These are phyloP conservation scores for Python bivittatus DNA, from an alignment of 2,113 vertebrate genomes.

Conservation along the genomic window DNA sequence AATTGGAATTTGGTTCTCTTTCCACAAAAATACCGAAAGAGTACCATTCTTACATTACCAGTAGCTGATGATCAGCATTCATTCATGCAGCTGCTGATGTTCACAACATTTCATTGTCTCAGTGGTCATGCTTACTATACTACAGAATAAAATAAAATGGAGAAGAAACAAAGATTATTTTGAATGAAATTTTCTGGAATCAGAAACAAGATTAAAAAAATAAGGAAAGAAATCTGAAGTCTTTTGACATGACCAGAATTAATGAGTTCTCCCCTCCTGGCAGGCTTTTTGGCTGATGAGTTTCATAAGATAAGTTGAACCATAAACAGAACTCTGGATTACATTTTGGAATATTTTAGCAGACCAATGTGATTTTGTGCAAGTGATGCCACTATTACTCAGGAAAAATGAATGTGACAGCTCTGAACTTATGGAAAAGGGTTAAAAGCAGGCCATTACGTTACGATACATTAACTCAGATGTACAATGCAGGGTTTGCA, in stretches of 20 bases:
- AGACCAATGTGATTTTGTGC: background rate
- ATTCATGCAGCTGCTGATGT: conserved; percentile 22
- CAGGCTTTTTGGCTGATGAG: background rate
- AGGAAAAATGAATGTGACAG: background rate
- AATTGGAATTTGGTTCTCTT: conserved; percentile 17
- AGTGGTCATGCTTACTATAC: too few relatives aligned
- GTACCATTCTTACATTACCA: background rate
- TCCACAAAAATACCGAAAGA: conserved; percentile 15
- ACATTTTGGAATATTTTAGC: background rate
- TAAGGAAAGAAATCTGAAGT: background rate
- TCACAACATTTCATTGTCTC: background rate
- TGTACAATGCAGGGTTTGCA: background rate
- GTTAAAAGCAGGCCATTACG: background rate
- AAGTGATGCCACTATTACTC: background rate
- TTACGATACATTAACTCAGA: too few relatives aligned
- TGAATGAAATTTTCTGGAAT: background rate
- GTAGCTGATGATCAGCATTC: conserved; percentile 49
- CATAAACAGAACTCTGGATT: background rate
- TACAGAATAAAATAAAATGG: background rate
- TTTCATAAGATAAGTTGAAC: background rate
- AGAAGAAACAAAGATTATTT: background rate
- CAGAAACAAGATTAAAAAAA: background rate
- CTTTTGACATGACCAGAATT: background rate
- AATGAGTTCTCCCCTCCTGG: background rate
- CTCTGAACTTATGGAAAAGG: background rate